A percentile compares a stretch with the other conserved stretches of the same genome.
These are phyloP conservation scores for Sialis fuliginosa DNA, from an alignment of 2,888 invertebrate species.

Conservation along the genomic window DNA sequence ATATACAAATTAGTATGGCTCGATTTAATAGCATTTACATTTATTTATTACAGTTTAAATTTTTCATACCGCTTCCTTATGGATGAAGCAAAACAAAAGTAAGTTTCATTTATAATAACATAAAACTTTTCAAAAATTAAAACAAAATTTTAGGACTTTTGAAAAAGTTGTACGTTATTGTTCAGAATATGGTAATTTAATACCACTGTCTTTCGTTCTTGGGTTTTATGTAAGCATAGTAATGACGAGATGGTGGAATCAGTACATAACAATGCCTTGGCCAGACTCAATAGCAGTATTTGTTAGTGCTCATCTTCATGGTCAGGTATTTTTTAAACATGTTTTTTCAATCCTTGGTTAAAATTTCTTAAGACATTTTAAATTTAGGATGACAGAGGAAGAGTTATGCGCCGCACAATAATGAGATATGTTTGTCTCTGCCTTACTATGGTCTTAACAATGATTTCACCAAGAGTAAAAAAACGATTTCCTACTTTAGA, in stretches of 20 bases:
- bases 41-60: constrained; percentile 62
- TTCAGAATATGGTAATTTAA: constrained; percentile 68
- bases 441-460: constrained; percentile 72
- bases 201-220: constrained; percentile 82
- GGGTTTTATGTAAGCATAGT: constrained; percentile 90
- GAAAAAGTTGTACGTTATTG: constrained; percentile 73
- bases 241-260: constrained; percentile 85
- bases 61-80: constrained; percentile 57
- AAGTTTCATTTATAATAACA: constrained; percentile 3
- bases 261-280: constrained; percentile 69
- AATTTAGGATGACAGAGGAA: constrained; percentile 56
- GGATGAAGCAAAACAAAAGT: constrained; percentile 17
- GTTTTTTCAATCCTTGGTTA: no score
- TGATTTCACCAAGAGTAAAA: constrained; percentile 75
- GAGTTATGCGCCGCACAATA: constrained; percentile 66
- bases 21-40: constrained; percentile 64
- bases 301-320: constrained; percentile 67
- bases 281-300: constrained; percentile 77
- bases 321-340: constrained; percentile 37
- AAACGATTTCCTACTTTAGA: constrained; percentile 72
- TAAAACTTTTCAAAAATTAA: neutral
- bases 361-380: no score
- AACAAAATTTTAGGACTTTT: constrained; percentile 42
- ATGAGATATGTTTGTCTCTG: constrained; percentile 72
- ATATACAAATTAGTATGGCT: constrained; percentile 90